Evolutionary conservation across 1,140 invertebrate genomes (phyloP), one percentile per base, ranked within the genome.

Genomic region (Chrysomallon squamiferum): DNA sequence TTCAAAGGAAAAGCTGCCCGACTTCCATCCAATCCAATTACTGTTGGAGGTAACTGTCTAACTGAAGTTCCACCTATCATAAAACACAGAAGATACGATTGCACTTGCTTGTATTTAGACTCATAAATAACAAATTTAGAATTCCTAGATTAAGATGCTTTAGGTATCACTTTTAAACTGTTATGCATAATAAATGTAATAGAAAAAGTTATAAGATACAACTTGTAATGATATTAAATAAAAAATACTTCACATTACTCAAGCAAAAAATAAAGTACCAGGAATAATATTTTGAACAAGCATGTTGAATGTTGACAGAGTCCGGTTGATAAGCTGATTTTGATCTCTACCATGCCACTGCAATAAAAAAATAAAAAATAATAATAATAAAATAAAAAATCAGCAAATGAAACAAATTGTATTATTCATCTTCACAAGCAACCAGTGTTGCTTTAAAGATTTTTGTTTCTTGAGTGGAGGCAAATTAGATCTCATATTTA

Each of bases 1-100:
- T 91, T 92, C 7, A 99, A 87, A 0, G 97, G 97, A 86, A 98
- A 99, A 6, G 90, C 90, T 30, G 94, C 96, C 22, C 95, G 86
- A 2, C 92, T 77, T 87, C 86, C 67, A 25, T 87, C 86, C 2
- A 95, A 88, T 20, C 84, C 84, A n/a, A 84, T 71, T 1, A 97
- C 87, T 18, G 90, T 90, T 0, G 96, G 96, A 1, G 93, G 95
- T 66, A 94, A 86, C 79, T 94, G 93, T 49, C 89, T 85, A 11
- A 87, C 56, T 49, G 65, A 59, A 13, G 61, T 52, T n/a, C 62
- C 67, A 30, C 67, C 75, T 75, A 29, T 65, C 52, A 30, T 13
- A 32, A 58, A 2, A 38, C 52, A 5, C 3, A 27, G 29, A 2
- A n/a, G n/a, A n/a, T n/a, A n/a, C n/a, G n/a, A n/a, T n/a, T n/a